Percentiles rank a stretch among this genome's conserved stretches.
These are phyloP conservation scores for Leptobrachium ailaonicum DNA, from an alignment of 2,113 vertebrate genomes.

Conservation along the genomic window DNA sequence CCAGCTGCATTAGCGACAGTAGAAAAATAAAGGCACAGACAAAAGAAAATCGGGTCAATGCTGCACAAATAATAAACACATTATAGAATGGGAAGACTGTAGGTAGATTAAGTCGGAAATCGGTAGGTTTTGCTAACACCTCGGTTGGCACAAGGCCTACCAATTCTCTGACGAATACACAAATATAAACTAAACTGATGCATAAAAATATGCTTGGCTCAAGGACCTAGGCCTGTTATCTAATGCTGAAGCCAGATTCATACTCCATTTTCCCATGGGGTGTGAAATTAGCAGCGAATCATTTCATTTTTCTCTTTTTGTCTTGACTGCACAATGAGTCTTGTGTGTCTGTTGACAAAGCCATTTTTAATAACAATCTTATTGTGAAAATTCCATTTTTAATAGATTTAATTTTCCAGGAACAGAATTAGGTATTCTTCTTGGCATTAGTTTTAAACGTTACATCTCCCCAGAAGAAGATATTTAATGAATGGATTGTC, in stretches of 20 bases:
- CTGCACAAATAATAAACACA: constrained; percentile 87
- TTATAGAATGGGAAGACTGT: constrained; percentile 78
- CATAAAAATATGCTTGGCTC: constrained; percentile 63
- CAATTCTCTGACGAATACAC: constrained; percentile 63
- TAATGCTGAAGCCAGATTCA: constrained; percentile 71
- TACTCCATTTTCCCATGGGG: constrained; percentile 68
- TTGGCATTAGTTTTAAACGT: background rate
- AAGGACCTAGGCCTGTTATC: constrained; percentile 71
- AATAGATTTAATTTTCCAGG: background rate
- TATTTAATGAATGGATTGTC: background rate
- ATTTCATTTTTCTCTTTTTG: constrained; percentile 70
- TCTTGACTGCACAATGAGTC: constrained; percentile 70
- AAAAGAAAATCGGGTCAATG: constrained; percentile 75
- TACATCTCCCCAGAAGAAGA: background rate
- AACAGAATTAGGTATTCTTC: background rate
- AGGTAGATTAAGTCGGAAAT: constrained; percentile 90
- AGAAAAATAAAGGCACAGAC: constrained; percentile 71
- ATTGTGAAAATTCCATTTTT: constrained; percentile 16
- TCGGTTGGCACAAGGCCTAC: constrained; percentile 73
- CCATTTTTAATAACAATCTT: constrained; percentile 52
- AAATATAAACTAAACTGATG: constrained; percentile 56
- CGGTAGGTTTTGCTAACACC: constrained; percentile 74
- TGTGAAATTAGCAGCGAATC: constrained; percentile 73
- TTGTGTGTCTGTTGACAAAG: constrained; percentile 66
- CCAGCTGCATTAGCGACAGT: constrained; percentile 80